A percentile compares a stretch with the other conserved stretches of the same genome.
phyloP scores from a whole-genome alignment of 1,140 invertebrate species.

The Teleopsis dalmanni region DNA sequence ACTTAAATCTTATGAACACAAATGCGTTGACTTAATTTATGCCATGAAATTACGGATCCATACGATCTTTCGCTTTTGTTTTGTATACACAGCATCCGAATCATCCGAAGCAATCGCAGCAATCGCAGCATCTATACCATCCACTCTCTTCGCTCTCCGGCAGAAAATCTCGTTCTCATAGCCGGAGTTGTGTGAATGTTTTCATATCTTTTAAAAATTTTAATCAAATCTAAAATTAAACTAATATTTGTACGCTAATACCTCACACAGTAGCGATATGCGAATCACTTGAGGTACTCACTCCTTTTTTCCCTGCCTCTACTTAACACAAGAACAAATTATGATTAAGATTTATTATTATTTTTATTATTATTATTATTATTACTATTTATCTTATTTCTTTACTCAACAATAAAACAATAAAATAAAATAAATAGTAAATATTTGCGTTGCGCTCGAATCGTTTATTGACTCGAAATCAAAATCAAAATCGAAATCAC shows the following conservation, averaged over 20 bases:
- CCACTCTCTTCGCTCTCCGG: too few species aligned
- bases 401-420: slow-evolving; percentile 3
- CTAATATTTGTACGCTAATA: slow-evolving; percentile 10
- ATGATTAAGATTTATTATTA: background rate
- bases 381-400: background rate
- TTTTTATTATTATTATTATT: background rate
- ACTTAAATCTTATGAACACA: too few species aligned
- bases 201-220: background rate
- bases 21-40: too few species aligned
- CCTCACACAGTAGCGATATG: slow-evolving; percentile 14
- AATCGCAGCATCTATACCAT: too few species aligned
- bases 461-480: slow-evolving; percentile 19
- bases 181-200: slow-evolving; percentile 17
- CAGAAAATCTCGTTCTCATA: too few species aligned
- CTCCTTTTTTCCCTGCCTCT: too few species aligned
- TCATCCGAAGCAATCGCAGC: too few species aligned
- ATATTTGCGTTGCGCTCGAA: slow-evolving; percentile 37
- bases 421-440: slow-evolving; percentile 29
- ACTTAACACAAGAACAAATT: slow-evolving; percentile 9
- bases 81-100: too few species aligned
- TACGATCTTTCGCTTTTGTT: too few species aligned
- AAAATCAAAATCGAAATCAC: slow-evolving; percentile 38
- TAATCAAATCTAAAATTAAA: slow-evolving; percentile 7
- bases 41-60: too few species aligned
- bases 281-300: too few species aligned